phyloP scores from a whole-genome alignment of 2,797 vertebrate species.

The Gobionotothen gibberifrons region DNA sequence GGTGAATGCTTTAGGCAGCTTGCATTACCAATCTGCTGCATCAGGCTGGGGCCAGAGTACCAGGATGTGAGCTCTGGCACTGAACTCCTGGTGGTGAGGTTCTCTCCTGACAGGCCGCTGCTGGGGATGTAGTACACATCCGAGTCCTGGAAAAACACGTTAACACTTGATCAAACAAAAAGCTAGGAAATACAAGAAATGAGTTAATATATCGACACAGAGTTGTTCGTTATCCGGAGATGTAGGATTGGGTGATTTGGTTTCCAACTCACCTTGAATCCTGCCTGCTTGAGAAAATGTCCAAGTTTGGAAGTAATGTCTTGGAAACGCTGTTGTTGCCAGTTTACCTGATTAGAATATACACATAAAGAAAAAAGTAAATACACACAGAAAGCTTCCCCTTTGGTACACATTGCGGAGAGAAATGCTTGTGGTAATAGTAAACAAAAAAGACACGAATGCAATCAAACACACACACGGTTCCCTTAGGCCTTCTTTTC shows the following conservation, averaged over 20 bases:
- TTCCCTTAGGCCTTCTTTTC: background rate
- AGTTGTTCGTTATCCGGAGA: background rate
- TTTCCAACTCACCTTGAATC: constrained; percentile 91
- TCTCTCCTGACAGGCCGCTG: constrained; percentile 96
- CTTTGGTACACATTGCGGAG: constrained; percentile 35
- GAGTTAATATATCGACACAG: background rate
- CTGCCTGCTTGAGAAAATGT: constrained; percentile 97
- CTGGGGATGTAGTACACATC: constrained; percentile 97
- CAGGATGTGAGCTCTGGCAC: constrained; percentile 89
- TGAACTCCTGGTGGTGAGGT: constrained; percentile 87
- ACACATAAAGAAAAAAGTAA: constrained; percentile 34
- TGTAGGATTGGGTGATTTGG: background rate
- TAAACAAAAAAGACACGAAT: constrained; percentile 26
- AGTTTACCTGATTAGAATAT: constrained; percentile 89
- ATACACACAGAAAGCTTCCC: constrained; percentile 40
- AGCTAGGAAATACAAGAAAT: background rate
- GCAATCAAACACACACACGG: constrained; percentile 17
- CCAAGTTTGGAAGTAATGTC: constrained; percentile 94
- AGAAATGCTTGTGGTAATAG: constrained; percentile 45
- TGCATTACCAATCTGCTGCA: constrained; percentile 94
- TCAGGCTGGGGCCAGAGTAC: constrained; percentile 93
- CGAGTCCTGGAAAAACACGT: constrained; percentile 85
- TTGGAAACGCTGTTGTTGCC: constrained; percentile 96
- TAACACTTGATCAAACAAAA: background rate
- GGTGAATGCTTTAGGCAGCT: constrained; percentile 6